Conservation (phyloP, 2,797 vertebrate species). For the Thripadectes ignobilis region DNA sequence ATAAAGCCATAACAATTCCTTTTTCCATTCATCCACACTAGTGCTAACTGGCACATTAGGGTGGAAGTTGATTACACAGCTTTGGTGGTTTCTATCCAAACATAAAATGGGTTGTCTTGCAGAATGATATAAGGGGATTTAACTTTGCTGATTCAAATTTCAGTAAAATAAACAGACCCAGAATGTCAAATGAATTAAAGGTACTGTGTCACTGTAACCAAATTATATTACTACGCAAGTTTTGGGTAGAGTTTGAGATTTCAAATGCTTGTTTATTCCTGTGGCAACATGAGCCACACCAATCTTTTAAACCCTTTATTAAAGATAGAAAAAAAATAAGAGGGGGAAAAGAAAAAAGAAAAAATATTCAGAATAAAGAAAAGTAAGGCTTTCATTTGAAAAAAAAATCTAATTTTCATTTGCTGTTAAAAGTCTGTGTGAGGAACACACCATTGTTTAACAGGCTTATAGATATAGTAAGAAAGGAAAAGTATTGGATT, state of each 20-base stretch:
- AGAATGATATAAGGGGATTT: constrained; percentile 10
- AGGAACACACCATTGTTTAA: not conserved
- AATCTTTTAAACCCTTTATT: not conserved
- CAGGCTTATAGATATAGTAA: not conserved
- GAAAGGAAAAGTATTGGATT: not conserved
- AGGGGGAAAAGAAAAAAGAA: fast-evolving
- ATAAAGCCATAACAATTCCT: not conserved
- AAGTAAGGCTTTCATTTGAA: not conserved
- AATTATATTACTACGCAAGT: not conserved
- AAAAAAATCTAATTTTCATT: not conserved
- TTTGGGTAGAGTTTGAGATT: not conserved
- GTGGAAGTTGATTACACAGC: not conserved
- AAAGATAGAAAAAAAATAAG: not conserved
- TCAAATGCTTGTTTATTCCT: not conserved
- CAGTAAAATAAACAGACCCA: constrained; percentile 1
- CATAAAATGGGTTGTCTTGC: constrained; percentile 10
- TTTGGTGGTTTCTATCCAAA: not conserved
- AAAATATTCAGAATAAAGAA: not conserved
- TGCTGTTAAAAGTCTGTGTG: not conserved
- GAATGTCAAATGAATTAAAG: not conserved
- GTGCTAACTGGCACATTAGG: not conserved
- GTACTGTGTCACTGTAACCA: not conserved
- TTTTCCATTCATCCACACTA: not conserved
- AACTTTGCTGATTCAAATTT: constrained; percentile 31
- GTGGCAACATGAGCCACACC: not conserved